Evolutionary conservation across 2,797 vertebrate genomes (phyloP), one percentile per base, ranked within the genome.

Genomic region (Strix occidentalis): DNA sequence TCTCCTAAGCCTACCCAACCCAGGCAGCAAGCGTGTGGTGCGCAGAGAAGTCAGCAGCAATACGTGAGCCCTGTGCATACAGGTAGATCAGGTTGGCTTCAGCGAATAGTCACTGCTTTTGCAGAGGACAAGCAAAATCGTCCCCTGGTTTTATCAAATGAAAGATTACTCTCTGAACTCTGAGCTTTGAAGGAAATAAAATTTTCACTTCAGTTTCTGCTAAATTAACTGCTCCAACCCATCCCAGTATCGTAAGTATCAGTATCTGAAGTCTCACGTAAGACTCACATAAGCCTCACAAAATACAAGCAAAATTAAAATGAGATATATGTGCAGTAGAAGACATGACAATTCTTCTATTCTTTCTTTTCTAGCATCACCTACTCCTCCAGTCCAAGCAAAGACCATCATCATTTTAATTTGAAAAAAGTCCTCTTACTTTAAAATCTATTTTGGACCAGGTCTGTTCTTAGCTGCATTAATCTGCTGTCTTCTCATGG

Each of bases 41-140:
- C 2, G 2, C 70, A 56, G 54, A 68, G 71, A 51, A 89, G 51
- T 14, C 66, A 31, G 50, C 60, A 48, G 64, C n/a, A 60, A 50
- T 9, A 11, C 33, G 21, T 0, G 17, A 87, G 68, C 51, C 60
- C 4, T 1, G 1, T 2, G 25, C 23, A 23, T 4, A 14, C 37
- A 57, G 35, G 11, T 0, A 48, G 53, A 58, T 18, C 16, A 29
- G 33, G 51, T n/a, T 13, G 4, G 15, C 63, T 54, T 57, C 61
- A 84, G n/a, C n/a, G 4, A 72, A n/a, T 4, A 56, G 39, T 33
- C 53, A 25, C 14, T 41, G 26, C 26, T 53, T 91, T 51, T 71
- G 50, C 71, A 91, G 21, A 61, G 39, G 21, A 72, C 37, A 21
- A 37, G 56, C 9, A 45, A 53, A 35, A 39, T n/a, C 6, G 4